phyloP scores from a whole-genome alignment of 1,140 invertebrate species.

The Bombus superbus region DNA sequence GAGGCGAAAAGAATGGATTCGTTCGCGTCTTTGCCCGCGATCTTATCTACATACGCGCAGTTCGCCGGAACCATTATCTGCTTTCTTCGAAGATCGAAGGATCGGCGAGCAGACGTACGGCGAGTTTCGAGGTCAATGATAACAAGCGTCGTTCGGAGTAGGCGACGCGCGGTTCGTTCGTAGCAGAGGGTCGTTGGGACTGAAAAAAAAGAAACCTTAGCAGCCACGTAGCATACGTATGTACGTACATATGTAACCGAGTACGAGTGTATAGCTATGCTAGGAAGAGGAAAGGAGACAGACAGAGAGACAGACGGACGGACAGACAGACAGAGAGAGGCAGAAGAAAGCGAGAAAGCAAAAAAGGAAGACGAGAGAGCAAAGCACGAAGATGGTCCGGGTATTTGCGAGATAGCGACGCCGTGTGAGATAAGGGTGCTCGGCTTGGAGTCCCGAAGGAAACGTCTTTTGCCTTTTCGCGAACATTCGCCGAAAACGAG shows the following conservation, averaged over 20 bases:
- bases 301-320: no score
- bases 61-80: background rate
- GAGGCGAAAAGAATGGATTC: no score
- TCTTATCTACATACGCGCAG: no score
- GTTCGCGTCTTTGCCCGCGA: no score
- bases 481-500: constrained; percentile 30
- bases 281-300: background rate
- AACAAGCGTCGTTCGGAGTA: background rate
- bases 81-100: background rate
- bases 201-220: background rate
- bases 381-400: background rate
- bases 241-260: no score
- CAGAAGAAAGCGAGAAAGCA: background rate
- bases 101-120: background rate
- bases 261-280: no score
- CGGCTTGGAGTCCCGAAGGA: constrained; percentile 28
- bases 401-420: constrained; percentile 36
- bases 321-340: background rate
- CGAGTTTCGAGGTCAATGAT: background rate
- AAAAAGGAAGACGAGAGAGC: background rate
- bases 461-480: constrained; percentile 39
- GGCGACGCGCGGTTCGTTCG: no score
- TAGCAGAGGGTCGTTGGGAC: no score
- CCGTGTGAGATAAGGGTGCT: constrained; percentile 33
- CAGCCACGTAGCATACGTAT: no score